Evolutionary conservation across 2,113 vertebrate genomes (phyloP).

Genomic region (Mormoops blainvillei): DNA sequence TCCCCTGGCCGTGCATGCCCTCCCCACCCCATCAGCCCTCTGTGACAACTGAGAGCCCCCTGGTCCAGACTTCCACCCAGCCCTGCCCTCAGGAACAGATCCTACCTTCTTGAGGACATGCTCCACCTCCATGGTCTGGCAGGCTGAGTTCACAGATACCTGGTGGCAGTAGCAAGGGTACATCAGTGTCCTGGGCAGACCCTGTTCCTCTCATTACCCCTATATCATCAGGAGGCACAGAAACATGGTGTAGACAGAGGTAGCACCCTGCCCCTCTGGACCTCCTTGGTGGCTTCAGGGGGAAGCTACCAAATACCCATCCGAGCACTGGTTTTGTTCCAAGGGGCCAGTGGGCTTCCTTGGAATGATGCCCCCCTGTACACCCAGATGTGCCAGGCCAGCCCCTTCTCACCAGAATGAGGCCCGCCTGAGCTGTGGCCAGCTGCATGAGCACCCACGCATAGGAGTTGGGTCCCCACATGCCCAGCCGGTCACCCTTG

Average conservation of each 20-base stretch:
- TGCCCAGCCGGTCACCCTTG: conserved; percentile 90
- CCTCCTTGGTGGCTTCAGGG: neutral
- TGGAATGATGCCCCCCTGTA: neutral
- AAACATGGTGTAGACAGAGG: neutral
- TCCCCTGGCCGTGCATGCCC: neutral
- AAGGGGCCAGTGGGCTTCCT: neutral
- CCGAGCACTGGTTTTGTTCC: neutral
- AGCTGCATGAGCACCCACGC: conserved; percentile 93
- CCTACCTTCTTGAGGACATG: conserved; percentile 87
- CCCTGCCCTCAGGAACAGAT: neutral
- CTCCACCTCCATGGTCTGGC: conserved; percentile 88
- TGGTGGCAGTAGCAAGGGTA: conserved; percentile 53
- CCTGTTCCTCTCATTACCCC: neutral
- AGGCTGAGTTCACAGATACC: conserved; percentile 95
- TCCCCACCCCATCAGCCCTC: neutral
- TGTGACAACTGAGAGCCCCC: neutral
- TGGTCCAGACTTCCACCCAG: neutral
- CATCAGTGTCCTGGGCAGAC: neutral
- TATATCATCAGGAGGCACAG: neutral
- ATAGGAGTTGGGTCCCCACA: conserved; percentile 95
- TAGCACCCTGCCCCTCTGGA: neutral
- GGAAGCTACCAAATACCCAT: neutral
- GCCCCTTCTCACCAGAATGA: conserved; percentile 89
- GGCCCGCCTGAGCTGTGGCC: conserved; percentile 92
- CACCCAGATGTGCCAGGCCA: neutral